Evolutionary conservation across 2,888 invertebrate genomes (phyloP).

Genomic region (Andrena marginata): DNA sequence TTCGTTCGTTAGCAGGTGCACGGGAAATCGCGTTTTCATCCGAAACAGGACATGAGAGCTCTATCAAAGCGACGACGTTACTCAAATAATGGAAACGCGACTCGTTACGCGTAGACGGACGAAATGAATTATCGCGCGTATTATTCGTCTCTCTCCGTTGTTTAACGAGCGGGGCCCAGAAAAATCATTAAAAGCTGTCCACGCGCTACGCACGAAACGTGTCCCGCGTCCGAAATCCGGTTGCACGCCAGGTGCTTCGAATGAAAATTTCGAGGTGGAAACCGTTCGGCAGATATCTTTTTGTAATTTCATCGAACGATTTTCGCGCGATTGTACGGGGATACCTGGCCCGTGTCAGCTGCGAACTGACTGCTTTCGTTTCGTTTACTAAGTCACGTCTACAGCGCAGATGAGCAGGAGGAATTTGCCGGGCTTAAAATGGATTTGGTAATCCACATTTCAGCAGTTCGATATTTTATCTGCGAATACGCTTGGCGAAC

Average conservation of each 20-base stretch:
- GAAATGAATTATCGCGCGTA: conserved; percentile 47
- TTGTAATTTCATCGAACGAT: conserved; percentile 26
- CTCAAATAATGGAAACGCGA: conserved; percentile 35
- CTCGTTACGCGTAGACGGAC: conserved; percentile 24
- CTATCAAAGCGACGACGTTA: conserved; percentile 12
- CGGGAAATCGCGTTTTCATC: conserved; percentile 3
- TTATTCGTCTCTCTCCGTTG: conserved; percentile 26
- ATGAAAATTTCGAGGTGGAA: conserved; percentile 22
- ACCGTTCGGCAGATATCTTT: background rate
- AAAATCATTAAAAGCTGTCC: conserved; percentile 52
- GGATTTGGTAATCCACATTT: too few relatives aligned
- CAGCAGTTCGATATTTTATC: too few relatives aligned
- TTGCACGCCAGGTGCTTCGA: background rate
- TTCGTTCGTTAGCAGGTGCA: conserved; percentile 6
- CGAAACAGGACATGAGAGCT: background rate
- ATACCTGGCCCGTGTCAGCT: background rate
- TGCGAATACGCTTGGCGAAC: too few relatives aligned
- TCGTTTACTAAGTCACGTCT: background rate
- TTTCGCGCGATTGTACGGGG: conserved; percentile 2
- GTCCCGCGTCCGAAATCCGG: conserved; percentile 25
- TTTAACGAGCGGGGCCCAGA: conserved; percentile 42
- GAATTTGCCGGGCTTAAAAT: background rate
- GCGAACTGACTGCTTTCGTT: conserved; percentile 9
- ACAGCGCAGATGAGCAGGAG: background rate
- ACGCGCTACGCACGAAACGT: conserved; percentile 26